Conservation (phyloP, 1,140 invertebrate species). For the Maconellicoccus hirsutus region DNA sequence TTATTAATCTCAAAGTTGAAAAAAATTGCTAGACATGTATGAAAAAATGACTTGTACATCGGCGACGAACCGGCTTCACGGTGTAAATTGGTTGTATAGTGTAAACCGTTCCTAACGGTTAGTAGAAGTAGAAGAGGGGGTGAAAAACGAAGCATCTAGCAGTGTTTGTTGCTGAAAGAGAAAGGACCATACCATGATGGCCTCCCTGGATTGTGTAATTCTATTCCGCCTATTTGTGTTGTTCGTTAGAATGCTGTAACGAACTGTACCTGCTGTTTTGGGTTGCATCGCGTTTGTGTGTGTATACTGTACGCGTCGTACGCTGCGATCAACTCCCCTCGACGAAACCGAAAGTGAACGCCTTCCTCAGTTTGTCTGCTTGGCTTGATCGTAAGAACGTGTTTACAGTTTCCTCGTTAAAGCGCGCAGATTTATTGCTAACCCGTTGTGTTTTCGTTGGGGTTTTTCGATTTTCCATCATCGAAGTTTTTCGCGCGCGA, state of each 20-base stretch:
- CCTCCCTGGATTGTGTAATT: conserved; percentile 22
- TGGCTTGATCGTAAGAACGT: conserved; percentile 1
- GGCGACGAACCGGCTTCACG: too few species aligned
- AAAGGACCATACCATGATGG: conserved; percentile 20
- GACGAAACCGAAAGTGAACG: conserved; percentile 20
- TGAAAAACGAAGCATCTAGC: neutral
- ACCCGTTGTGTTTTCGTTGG: conserved; percentile 2
- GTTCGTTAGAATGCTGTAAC: conserved; percentile 15
- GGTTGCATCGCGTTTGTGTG: conserved; percentile 19
- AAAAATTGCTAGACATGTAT: too few species aligned
- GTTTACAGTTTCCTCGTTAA: conserved; percentile 18
- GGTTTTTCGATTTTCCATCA: neutral
- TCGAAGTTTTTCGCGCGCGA: neutral
- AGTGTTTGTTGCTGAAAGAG: conserved; percentile 21
- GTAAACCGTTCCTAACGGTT: conserved; percentile 14
- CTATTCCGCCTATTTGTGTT: conserved; percentile 21
- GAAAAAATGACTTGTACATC: too few species aligned
- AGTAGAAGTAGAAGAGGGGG: neutral
- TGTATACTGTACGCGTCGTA: neutral
- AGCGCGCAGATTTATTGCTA: conserved; percentile 17
- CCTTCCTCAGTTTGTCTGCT: conserved; percentile 14
- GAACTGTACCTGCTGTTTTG: conserved; percentile 21
- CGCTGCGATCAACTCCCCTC: neutral
- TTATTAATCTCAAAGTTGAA: too few species aligned
- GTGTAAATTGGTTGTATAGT: neutral